Evolutionary conservation across 2,888 invertebrate genomes (phyloP), one percentile per base, ranked within the genome.

Genomic region (Caenorhabditis auriculariae): DNA sequence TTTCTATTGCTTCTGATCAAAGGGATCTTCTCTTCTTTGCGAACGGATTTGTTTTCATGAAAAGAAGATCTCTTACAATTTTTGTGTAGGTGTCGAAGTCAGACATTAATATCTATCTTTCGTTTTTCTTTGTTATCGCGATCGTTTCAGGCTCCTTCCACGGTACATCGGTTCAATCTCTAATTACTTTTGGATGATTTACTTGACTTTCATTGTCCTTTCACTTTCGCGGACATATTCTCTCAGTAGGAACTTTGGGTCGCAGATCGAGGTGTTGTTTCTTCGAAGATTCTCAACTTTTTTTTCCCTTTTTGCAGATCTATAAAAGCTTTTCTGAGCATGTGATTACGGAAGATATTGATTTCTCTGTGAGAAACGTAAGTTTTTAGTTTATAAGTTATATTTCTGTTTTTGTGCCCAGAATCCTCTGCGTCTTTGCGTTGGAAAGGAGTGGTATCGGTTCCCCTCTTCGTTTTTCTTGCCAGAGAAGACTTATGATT

Each of bases 371-470:
- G 19, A 24, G 64, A 56, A 46, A 56, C 39, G 64, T 64, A 24
- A 47, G 39, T 45, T 17, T 4, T 26, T 41, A 3, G 9, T 43
- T 50, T 17, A 6, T 17, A 3, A 47, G 61, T 67, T 15, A 51
- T 55, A 29, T 68, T 70, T 23, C n/a, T 62, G 23, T n/a, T 55
- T n/a, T 12, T 12, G 26, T 26, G 21, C 72, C 37, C 47, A 77
- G 73, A 54, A 66, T 41, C 67, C 76, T 1, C 54, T 78, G 26
- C 88, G 89, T 56, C 88, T 98, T 4, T 98, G 98, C 82, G 88
- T 91, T 66, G 96, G 95, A 45, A 96, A 96, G 84, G 98, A 98
- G 78, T 98, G 98, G 98, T 88, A 98, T 83, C 87, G 96, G 24
- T 95, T 90, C 78, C 94, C 96, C 0, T 90, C 91, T 44, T 91